phyloP scores from a whole-genome alignment of 2,888 invertebrate species.

The Empis stercorea region DNA sequence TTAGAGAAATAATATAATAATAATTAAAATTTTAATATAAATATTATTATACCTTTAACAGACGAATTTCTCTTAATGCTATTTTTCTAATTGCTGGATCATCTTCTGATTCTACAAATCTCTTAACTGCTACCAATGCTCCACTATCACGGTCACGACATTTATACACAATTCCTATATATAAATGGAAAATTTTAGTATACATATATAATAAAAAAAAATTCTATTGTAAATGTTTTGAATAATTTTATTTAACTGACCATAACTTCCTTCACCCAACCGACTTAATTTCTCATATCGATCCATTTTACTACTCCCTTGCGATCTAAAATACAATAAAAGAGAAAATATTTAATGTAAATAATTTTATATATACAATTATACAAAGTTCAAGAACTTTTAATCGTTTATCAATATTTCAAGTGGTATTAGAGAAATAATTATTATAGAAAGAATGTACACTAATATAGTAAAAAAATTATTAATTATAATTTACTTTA shows the following conservation, averaged over 20 bases:
- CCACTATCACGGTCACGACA: constrained; percentile 91
- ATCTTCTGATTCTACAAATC: constrained; percentile 94
- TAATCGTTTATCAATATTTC: not conserved
- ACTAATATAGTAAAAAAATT: no score
- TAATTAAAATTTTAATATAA: no score
- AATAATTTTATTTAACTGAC: no score
- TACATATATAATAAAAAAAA: no score
- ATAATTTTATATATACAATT: no score
- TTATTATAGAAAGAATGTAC: not conserved
- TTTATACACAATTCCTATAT: constrained; percentile 69
- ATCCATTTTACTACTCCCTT: constrained; percentile 81
- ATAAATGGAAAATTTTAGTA: constrained; percentile 18
- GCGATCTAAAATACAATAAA: constrained; percentile 46
- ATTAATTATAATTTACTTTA: no score
- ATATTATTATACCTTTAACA: constrained; percentile 62
- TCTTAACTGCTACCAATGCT: constrained; percentile 89
- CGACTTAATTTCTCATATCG: constrained; percentile 89
- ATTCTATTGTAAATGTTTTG: no score
- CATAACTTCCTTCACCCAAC: constrained; percentile 91
- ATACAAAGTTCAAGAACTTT: not conserved
- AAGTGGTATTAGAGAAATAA: no score
- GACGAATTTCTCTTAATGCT: constrained; percentile 83
- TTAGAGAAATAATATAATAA: no score
- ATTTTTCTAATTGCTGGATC: constrained; percentile 94
- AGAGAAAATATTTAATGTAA: not conserved